Evolutionary conservation across 2,888 invertebrate genomes (phyloP), one percentile per base, ranked within the genome.

Genomic region (Amorpha juglandis): DNA sequence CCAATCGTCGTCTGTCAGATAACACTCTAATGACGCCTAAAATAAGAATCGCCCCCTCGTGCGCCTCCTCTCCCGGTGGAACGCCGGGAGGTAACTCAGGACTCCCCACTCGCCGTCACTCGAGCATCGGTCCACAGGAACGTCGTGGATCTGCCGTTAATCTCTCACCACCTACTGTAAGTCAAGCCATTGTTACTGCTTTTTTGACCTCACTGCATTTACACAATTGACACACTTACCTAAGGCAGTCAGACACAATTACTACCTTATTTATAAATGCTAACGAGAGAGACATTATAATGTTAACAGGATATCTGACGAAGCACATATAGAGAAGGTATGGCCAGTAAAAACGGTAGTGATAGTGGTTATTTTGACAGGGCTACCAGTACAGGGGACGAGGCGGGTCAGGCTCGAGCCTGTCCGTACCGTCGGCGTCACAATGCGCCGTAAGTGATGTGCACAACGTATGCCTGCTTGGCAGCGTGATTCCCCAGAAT

Each of bases 1-100:
- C 97, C 64, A 97, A 96, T 84, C 96, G 98, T 65, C 96, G 98
- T 64, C 95, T 98, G 66, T 98, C 98, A 33, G 98, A 98, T 90
- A 98, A 98, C 86, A 98, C 98, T 62, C 92, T 98, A 81, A 97
- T 98, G 96, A 97, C 97, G 71, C 97, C 98, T 48, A 97, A 97
- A 90, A 98, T 97, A 74, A 95, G 97, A 64, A 96, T 98, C 69
- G 97, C 97, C 0, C 97, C 97, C 11, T 98, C 98, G 16, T 97
- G 97, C 86, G 97, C 97, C 12, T 97, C 97, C 3, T 97, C 97
- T 0, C 96, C 96, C 0, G 96, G 96, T 6, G 95, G 95, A n/a
- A 90, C 92, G 0, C 95, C 95, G 0, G 96, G 95, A 1, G 96
- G 97, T 7, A 96, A 95, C 67, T 94, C 96, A 42, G 97, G 97